Conservation (phyloP, 1,140 invertebrate genomes). For the Watersipora subatra region DNA sequence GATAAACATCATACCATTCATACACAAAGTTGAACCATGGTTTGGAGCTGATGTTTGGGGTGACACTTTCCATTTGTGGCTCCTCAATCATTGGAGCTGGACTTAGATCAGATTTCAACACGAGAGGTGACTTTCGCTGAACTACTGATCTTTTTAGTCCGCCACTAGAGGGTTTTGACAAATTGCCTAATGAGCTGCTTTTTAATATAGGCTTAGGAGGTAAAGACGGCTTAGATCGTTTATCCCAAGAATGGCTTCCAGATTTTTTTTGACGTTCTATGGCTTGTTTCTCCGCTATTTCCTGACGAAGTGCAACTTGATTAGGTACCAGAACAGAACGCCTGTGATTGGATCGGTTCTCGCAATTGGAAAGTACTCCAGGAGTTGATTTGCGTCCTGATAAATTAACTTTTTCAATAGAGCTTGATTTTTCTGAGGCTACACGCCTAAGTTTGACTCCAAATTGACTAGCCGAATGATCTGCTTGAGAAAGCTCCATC, state of each 20-base stretch:
- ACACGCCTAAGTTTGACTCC: background rate
- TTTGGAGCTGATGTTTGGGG: too few species aligned
- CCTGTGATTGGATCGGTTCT: background rate
- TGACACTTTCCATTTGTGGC: too few species aligned
- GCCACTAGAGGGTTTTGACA: background rate
- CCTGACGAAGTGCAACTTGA: background rate
- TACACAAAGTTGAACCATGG: background rate
- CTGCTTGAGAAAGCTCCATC: background rate
- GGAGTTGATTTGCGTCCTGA: background rate
- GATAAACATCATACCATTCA: background rate
- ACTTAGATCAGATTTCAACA: too few species aligned
- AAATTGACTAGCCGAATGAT: background rate
- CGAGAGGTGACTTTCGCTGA: too few species aligned
- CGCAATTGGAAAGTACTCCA: background rate
- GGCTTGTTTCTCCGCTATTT: background rate
- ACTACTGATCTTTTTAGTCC: too few species aligned
- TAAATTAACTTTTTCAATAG: background rate
- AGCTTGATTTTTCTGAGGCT: background rate
- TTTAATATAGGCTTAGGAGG: background rate
- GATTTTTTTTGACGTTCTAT: background rate
- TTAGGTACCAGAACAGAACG: background rate
- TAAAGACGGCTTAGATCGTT: background rate
- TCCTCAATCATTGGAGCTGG: too few species aligned
- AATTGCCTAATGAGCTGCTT: background rate
- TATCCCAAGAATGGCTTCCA: background rate